Conservation (phyloP, 2,797 vertebrate species). For the Hirundo rustica region DNA sequence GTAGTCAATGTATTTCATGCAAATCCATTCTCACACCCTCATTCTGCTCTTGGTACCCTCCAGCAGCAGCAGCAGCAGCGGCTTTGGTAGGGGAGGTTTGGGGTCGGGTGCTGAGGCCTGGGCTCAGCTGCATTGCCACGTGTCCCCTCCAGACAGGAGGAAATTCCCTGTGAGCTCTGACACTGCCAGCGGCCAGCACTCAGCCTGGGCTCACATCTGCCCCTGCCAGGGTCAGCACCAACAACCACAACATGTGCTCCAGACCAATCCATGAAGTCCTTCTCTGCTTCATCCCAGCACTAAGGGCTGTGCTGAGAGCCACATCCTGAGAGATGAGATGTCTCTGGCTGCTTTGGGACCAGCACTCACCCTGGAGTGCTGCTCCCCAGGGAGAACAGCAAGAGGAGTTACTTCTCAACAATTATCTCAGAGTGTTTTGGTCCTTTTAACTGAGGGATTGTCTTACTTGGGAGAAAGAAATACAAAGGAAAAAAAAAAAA, state of each 20-base stretch:
- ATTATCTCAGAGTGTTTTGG: background rate
- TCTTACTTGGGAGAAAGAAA: background rate
- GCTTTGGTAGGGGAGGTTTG: background rate
- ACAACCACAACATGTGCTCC: background rate
- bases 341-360: background rate
- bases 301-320: background rate
- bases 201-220: background rate
- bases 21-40: background rate
- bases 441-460: background rate
- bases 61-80: background rate
- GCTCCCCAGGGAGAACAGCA: background rate
- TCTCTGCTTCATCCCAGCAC: background rate
- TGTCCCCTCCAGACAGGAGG: background rate
- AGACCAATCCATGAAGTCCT: background rate
- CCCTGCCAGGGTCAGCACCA: background rate
- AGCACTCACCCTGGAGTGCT: accelerated
- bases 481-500: background rate
- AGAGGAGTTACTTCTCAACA: background rate
- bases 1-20: background rate
- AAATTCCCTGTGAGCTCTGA: background rate
- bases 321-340: background rate
- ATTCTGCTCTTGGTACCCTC: background rate
- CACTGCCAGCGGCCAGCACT: background rate
- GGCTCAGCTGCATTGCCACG: background rate
- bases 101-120: background rate